Base-by-base conservation (phyloP, 2,113 vertebrate genomes). In the Callipepla squamata region DNA sequence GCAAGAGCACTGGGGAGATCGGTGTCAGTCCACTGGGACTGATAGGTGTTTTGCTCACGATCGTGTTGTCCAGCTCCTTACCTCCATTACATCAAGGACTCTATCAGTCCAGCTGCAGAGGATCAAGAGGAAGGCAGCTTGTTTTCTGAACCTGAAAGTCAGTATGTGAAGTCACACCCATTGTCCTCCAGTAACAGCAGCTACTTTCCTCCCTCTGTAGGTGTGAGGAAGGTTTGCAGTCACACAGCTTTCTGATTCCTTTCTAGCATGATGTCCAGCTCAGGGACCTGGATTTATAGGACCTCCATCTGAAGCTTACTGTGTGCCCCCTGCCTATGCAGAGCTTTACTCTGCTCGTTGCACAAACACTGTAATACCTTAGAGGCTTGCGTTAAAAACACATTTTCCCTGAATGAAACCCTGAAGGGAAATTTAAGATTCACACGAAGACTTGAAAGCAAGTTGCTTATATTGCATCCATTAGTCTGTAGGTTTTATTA, bases 391-490 rank as follows among this genome's bases (percentile, higher is more conserved):
- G 69, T 34, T 86, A 85, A 94, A 91, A 87, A 83, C 58, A 51
- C 3, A 1, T 63, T 50, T 78, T 82, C 10, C 61, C 23, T 73
- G 62, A 61, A 84, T 65, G 47, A 87, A 96, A 73, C 14, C 67
- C 81, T 89, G 84, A 85, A 77, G 65, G 82, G 86, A 96, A 91
- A 82, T 13, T 50, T 34, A 59, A 65, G 58, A 83, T 89, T 90
- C 86, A 92, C 91, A 89, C 21, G 74, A 85, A 81, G 58, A 81
- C 69, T 95, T 78, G 83, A 59, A 92, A 79, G 70, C 36, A 65
- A 65, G 23, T 40, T 85, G 59, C 78, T 89, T 76, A 34, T 80
- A 91, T 50, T 51, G 75, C 74, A 79, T 55, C 30, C 58, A 74
- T 86, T 73, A 86, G 20, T 80, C 44, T 74, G 40, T n/a, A 57